Conservation (phyloP, 2,797 vertebrate genomes). For the Leptodactylus fallax region DNA sequence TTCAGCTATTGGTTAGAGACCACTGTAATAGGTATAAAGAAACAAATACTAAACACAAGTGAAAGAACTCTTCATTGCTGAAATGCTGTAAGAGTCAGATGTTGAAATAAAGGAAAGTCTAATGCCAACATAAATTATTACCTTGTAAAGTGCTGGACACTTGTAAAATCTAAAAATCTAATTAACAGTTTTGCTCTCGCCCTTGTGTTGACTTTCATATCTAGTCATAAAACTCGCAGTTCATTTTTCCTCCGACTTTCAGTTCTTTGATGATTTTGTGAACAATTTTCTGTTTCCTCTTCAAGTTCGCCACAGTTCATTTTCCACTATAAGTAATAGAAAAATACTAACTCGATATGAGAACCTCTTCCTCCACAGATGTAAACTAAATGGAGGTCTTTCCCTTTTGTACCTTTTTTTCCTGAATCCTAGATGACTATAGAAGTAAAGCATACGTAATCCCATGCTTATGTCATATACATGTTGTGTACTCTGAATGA, state of each 20-base stretch:
- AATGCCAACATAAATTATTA: background rate
- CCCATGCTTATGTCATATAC: too few relatives aligned
- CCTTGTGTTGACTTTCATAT: slow-evolving; percentile 17
- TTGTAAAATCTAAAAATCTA: slow-evolving; percentile 11
- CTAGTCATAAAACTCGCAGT: background rate
- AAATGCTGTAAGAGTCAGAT: background rate
- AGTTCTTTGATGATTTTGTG: background rate
- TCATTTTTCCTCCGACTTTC: background rate
- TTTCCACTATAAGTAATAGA: background rate
- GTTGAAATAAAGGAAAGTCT: background rate
- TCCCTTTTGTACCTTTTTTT: background rate
- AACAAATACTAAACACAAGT: background rate
- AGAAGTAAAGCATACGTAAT: too few relatives aligned
- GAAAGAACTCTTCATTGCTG: background rate
- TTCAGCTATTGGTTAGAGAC: background rate
- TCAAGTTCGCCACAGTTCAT: background rate
- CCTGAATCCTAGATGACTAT: background rate
- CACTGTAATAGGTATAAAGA: background rate
- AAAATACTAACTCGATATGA: background rate
- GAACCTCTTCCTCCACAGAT: background rate
- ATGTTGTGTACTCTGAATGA: too few relatives aligned
- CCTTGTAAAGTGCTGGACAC: slow-evolving; percentile 9
- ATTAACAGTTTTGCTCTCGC: slow-evolving; percentile 18
- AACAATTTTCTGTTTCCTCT: background rate
- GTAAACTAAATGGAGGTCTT: background rate